Evolutionary conservation across 1,140 invertebrate species (phyloP), one percentile per base, ranked within the genome.

Genomic region (Drosophila pruinosa): DNA sequence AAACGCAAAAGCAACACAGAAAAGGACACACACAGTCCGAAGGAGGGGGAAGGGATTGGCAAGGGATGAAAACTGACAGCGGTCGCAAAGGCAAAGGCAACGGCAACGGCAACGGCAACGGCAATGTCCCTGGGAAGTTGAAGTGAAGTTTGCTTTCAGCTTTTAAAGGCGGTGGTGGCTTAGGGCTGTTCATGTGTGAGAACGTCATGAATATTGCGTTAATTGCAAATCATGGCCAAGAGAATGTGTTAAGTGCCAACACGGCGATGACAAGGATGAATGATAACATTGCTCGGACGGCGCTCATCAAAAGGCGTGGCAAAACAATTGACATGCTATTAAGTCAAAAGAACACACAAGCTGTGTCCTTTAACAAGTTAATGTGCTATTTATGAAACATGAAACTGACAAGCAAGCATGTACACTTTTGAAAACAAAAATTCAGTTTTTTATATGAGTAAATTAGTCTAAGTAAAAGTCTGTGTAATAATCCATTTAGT

Each of bases 201-300:
- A 90, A 81, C 73, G 71, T 89, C 77, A 90, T 90, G 88, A 90
- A 90, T 90, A 90, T 90, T 90, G 76, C 83, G 88, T 90, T 90
- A 90, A 90, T 90, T 90, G 88, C 83, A 89, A 90, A 90, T 90
- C 79, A 83, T 83, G 82, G 73, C 69, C 78, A 89, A 82, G 82
- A 82, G 83, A 89, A 89, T 89, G 83, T 89, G 82, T 75, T 89
- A 88, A 88, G 82, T 88, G 83, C 83, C 82, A 82, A 76, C 83
- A 82, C 75, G 63, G 75, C 64, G 65, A 67, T 70, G 79, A 82
- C 75, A 85, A 70, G 74, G 68, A 82, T 88, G 75, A 88, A 89
- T 88, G 83, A 89, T 75, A 89, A 83, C 63, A 54, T 67, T 14
- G 19, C 12, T 22, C 10, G 26, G 58, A 76, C 62, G 71, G 53